A percentile compares a stretch with the other conserved stretches of the same genome.
These are phyloP conservation scores for Petrophora chlorosata DNA, from an alignment of 2,888 invertebrate genomes.

Conservation along the genomic window DNA sequence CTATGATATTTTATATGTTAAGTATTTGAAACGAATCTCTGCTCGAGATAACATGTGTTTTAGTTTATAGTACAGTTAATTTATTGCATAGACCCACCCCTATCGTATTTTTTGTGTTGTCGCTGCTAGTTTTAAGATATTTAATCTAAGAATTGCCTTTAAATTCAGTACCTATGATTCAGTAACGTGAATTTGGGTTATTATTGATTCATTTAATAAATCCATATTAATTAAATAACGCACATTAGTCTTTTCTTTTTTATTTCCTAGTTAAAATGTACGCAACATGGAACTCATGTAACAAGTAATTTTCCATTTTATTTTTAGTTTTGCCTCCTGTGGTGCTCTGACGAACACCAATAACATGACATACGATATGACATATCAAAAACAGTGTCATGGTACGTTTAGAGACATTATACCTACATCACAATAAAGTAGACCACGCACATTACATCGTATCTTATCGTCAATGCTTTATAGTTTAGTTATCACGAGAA, in stretches of 20 bases:
- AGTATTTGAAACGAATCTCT: slow-evolving; percentile 61
- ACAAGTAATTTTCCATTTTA: slow-evolving; percentile 47
- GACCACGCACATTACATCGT: slow-evolving; percentile 40
- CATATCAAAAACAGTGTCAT: slow-evolving; percentile 45
- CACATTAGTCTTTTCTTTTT: slow-evolving; percentile 27
- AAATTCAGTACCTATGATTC: slow-evolving; percentile 9
- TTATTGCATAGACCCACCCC: slow-evolving; percentile 76
- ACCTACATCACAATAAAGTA: slow-evolving; percentile 50
- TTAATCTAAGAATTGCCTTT: slow-evolving; percentile 20
- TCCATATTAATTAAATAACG: slow-evolving; percentile 18
- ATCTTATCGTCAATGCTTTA: slow-evolving; percentile 45
- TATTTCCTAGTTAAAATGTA: slow-evolving; percentile 5
- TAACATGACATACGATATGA: slow-evolving; percentile 42
- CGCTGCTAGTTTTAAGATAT: slow-evolving; percentile 33
- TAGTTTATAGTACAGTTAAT: slow-evolving; percentile 28
- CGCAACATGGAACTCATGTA: not conserved
- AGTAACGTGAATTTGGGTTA: slow-evolving; percentile 12
- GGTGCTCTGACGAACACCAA: slow-evolving; percentile 67
- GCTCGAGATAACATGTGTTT: slow-evolving; percentile 53
- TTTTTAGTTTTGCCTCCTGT: slow-evolving; percentile 80
- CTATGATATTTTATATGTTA: slow-evolving; percentile 9
- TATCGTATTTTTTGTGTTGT: slow-evolving; percentile 49
- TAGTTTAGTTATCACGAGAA: slow-evolving; percentile 38
- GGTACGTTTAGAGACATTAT: slow-evolving; percentile 51
- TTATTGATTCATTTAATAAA: slow-evolving; percentile 30